Conservation (phyloP, 2,797 vertebrate species). For the Pantherophis vulpinus region DNA sequence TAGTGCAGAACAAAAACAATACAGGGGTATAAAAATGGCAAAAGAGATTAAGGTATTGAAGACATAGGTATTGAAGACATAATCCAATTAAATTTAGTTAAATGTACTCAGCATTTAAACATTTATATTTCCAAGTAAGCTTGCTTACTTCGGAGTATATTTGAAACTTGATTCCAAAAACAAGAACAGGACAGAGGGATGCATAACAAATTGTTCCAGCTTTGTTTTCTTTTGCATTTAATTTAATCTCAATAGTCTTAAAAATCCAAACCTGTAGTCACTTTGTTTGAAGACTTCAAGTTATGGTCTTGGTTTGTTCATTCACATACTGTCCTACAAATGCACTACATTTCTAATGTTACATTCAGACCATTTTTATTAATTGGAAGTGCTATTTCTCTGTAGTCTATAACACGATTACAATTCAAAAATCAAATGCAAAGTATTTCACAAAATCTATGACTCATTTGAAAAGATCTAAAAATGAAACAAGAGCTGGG, state of each 20-base stretch:
- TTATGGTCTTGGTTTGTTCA: neutral
- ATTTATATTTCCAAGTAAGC: neutral
- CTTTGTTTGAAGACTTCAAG: neutral
- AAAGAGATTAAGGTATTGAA: too few relatives aligned
- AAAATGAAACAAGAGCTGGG: neutral
- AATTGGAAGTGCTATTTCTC: neutral
- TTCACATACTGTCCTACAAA: neutral
- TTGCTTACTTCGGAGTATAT: neutral
- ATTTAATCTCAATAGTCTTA: neutral
- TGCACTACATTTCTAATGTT: neutral
- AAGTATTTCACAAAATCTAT: neutral
- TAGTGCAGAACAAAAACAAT: neutral
- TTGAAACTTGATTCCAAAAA: neutral
- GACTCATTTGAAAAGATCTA: neutral
- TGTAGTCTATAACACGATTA: neutral
- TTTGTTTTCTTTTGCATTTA: neutral
- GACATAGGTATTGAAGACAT: neutral
- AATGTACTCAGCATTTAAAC: neutral
- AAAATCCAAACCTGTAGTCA: neutral
- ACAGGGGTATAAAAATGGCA: neutral
- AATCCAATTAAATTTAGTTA: neutral
- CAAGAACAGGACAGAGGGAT: neutral
- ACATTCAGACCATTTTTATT: neutral
- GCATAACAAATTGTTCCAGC: neutral
- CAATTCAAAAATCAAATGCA: neutral